Base-by-base conservation (phyloP, 2,797 vertebrate species). In the Parauchenoglanis ngamensis region DNA sequence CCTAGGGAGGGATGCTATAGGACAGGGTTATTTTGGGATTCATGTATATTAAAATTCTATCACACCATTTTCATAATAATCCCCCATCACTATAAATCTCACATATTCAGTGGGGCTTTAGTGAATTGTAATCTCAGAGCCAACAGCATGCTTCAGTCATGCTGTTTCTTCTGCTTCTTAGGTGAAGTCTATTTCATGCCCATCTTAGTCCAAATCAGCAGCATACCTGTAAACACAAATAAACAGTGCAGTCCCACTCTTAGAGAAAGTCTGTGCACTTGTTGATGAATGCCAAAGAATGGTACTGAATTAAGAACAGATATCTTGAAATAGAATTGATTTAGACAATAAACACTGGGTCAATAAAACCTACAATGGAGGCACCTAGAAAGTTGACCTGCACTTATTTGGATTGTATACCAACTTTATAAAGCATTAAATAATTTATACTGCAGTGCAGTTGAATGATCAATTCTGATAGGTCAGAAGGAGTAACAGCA, bases 21-120 rank as follows among this genome's bases (percentile, higher is more conserved):
- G 84, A 85, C 86, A 85, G 84, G 90, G 88, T 91, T 91, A 90
- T 84, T 87, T 87, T 86, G 65, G 87, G 88, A 90, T 88, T 90
- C 87, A 86, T 91, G 81, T 90, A 86, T 82, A 89, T 90, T 86
- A 84, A 84, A 90, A 88, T 87, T 84, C 87, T 52, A 83, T 84
- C 88, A 87, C 83, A 28, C 84, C 85, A 77, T 91, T 91, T 90
- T 89, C 31, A 86, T 80, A 79, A 46, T 91, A 91, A 91, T 91
- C 89, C 88, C 82, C 88, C 87, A 90, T 91, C 87, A 87, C 76
- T 86, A 85, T 81, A 90, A 89, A 91, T 89, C 88, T 86, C 70
- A 85, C 67, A 52, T 54, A 70, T 84, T 84, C 78, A 82, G 70
- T 88, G 77, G 59, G 61, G 75, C 75, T 83, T 85, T 59, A 35